Conservation (phyloP, 2,113 vertebrate genomes). For the Aspiorhynchus laticeps region DNA sequence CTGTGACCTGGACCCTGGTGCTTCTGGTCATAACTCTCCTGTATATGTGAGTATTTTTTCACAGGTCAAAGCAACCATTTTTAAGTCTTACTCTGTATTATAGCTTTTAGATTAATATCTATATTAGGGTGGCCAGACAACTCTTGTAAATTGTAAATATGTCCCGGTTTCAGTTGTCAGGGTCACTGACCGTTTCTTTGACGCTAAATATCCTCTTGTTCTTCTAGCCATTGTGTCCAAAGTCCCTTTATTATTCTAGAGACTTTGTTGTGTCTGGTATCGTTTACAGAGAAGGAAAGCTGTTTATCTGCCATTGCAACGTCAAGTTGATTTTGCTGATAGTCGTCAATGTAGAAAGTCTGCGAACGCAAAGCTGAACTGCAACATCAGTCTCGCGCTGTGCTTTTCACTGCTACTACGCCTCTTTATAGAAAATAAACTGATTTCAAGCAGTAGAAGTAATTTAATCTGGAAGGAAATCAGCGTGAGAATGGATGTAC, state of each 20-base stretch:
- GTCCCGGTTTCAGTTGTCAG: background rate
- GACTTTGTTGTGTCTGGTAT: no score
- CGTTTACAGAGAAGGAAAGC: background rate
- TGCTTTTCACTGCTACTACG: background rate
- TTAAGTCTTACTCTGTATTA: background rate
- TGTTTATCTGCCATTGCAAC: background rate
- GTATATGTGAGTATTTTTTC: slow-evolving; percentile 45
- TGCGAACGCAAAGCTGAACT: no score
- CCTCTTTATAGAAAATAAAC: background rate
- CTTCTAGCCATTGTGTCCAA: no score
- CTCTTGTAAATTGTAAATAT: background rate
- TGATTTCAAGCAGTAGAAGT: no score
- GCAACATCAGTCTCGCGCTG: no score
- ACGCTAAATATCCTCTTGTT: background rate
- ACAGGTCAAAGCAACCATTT: background rate
- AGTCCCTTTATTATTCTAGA: no score
- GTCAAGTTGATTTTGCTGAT: background rate
- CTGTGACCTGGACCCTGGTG: slow-evolving; percentile 55
- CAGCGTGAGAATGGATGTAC: background rate
- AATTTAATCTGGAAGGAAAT: background rate
- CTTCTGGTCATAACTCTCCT: slow-evolving; percentile 50
- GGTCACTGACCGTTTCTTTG: background rate
- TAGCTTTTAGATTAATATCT: background rate
- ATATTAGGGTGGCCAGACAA: background rate
- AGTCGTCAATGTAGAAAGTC: no score